Percentiles rank a stretch among this genome's conserved stretches.
phyloP scores from a whole-genome alignment of 2,888 invertebrate genomes.

The Camponotus fellah region DNA sequence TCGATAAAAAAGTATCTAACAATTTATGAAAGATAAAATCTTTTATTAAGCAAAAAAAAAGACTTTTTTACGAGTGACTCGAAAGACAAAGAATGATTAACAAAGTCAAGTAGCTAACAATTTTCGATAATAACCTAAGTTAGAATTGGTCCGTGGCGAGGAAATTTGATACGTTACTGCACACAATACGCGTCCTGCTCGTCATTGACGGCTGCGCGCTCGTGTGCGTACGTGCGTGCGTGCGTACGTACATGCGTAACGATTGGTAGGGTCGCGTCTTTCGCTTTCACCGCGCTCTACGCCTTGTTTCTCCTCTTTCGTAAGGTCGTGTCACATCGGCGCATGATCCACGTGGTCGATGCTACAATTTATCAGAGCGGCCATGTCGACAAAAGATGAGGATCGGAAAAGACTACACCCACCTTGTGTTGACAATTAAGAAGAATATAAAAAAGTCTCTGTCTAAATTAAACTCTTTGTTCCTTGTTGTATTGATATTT shows the following conservation, averaged over 20 bases:
- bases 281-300: slow-evolving; percentile 77
- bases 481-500: neutral
- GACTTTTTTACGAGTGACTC: neutral
- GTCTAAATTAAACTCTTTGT: slow-evolving; percentile 5
- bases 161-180: slow-evolving; percentile 10
- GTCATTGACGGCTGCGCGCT: slow-evolving; percentile 57
- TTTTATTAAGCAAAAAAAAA: neutral
- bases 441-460: too few species aligned
- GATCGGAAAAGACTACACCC: neutral
- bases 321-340: neutral
- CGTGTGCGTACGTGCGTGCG: slow-evolving; percentile 30
- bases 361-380: slow-evolving; percentile 1
- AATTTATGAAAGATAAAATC: neutral
- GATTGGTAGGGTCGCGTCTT: slow-evolving; percentile 62
- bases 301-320: slow-evolving; percentile 59
- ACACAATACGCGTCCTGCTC: slow-evolving; percentile 29
- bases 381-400: neutral
- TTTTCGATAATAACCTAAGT: neutral
- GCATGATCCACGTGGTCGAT: slow-evolving; percentile 13
- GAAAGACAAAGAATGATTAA: neutral
- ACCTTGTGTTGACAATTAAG: neutral
- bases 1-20: neutral
- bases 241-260: slow-evolving; percentile 58
- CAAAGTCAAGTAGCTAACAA: neutral
- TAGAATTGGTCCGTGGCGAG: neutral